A percentile compares a stretch with the other conserved stretches of the same genome.
Evolutionary conservation across 1,140 invertebrate genomes (phyloP).

Genomic region (Euglossa dilemma): DNA sequence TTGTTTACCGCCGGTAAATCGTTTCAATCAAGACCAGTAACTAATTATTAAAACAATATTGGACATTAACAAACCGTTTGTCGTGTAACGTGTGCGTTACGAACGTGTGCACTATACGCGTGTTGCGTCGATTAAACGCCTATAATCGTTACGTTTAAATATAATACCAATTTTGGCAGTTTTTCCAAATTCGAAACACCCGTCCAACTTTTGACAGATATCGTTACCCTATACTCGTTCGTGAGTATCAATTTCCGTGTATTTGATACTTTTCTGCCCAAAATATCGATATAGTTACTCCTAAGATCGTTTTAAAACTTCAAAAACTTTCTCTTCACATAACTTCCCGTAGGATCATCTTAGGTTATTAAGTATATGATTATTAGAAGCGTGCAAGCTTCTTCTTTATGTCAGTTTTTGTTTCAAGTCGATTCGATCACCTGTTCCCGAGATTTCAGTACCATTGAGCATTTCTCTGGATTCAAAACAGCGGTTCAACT

Average conservation of each 20-base stretch:
- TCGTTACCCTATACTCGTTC: not conserved
- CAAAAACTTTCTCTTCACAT: no score
- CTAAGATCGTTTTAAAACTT: no score
- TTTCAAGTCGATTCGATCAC: no score
- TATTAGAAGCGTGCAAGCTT: no score
- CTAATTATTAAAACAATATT: constrained; percentile 14
- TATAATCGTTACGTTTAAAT: not conserved
- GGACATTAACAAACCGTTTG: not conserved
- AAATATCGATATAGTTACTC: not conserved
- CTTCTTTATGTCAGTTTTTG: no score
- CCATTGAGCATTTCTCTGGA: no score
- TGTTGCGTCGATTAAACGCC: not conserved
- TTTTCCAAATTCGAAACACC: not conserved
- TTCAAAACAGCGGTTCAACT: no score
- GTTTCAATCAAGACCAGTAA: not conserved
- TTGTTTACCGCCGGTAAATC: not conserved
- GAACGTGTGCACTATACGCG: not conserved
- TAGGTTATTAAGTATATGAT: no score
- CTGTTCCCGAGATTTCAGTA: no score
- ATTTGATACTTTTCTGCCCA: no score
- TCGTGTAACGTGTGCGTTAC: not conserved
- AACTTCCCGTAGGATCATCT: no score
- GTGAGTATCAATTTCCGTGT: not conserved
- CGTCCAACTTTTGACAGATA: not conserved
- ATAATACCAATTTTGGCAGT: not conserved